Percentiles rank a stretch among this genome's conserved stretches.
Conservation (phyloP, 2,888 invertebrate species). For the Epiblema foenella region DNA sequence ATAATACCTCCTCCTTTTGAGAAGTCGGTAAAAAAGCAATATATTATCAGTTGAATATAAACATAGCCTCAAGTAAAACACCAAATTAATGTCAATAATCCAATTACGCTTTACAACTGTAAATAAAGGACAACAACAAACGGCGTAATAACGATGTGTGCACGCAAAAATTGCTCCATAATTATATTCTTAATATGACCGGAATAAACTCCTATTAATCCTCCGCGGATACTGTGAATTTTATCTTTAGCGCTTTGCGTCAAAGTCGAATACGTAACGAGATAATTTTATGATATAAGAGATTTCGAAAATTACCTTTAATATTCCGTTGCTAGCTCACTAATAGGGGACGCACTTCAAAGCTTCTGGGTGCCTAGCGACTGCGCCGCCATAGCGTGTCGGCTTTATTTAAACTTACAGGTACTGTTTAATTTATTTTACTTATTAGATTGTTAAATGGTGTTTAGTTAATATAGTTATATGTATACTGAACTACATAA, state of each 20-base stretch:
- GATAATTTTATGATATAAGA: neutral
- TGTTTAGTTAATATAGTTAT: too few relatives aligned
- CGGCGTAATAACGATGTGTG: constrained; percentile 21
- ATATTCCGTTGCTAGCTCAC: constrained; percentile 49
- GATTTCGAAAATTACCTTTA: constrained; percentile 2
- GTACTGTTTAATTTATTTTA: constrained; percentile 20
- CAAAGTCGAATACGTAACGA: neutral
- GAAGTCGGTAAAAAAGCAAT: too few relatives aligned
- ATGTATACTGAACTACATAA: too few relatives aligned
- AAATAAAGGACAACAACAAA: constrained; percentile 21
- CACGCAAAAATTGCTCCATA: constrained; percentile 28
- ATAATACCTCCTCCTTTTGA: too few relatives aligned
- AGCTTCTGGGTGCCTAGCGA: constrained; percentile 62
- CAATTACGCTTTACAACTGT: neutral
- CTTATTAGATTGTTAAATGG: too few relatives aligned
- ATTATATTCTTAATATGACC: constrained; percentile 10
- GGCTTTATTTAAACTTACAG: constrained; percentile 60
- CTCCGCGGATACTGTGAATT: neutral
- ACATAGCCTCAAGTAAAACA: too few relatives aligned
- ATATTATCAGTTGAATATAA: too few relatives aligned
- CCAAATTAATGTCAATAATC: neutral
- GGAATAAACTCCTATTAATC: neutral
- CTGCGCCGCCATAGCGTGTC: constrained; percentile 49
- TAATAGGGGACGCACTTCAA: constrained; percentile 55
- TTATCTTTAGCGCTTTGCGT: neutral